Evolutionary conservation across 2,888 invertebrate genomes (phyloP).

Genomic region (Plagodis pulveraria): DNA sequence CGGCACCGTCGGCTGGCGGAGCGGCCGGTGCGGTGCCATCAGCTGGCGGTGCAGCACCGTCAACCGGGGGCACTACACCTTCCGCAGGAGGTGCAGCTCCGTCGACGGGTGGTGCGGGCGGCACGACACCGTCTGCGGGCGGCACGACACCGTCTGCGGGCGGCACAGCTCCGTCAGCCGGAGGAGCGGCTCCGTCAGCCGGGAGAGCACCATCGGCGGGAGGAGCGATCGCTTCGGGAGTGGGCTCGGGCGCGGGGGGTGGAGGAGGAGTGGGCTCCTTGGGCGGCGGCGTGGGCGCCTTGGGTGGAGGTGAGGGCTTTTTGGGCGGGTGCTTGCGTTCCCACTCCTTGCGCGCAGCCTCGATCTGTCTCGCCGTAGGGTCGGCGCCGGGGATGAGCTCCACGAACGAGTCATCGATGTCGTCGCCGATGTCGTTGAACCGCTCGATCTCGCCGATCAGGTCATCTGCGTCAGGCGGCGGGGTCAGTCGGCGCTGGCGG

Average conservation of each 20-base stretch:
- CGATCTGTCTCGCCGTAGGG: slow-evolving; percentile 68
- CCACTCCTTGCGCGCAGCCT: slow-evolving; percentile 59
- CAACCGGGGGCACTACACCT: slow-evolving; percentile 34
- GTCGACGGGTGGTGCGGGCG: slow-evolving; percentile 42
- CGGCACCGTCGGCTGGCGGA: slow-evolving; percentile 55
- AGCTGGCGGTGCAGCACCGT: slow-evolving; percentile 37
- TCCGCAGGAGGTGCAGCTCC: slow-evolving; percentile 46
- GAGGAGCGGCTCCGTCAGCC: slow-evolving; percentile 35
- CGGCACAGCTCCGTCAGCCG: slow-evolving; percentile 43
- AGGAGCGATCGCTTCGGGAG: slow-evolving; percentile 48
- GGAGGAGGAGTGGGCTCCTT: slow-evolving; percentile 51
- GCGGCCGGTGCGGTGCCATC: slow-evolving; percentile 44
- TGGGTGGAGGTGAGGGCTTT: slow-evolving; percentile 48
- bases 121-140: slow-evolving; percentile 32
- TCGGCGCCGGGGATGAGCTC: slow-evolving; percentile 89
- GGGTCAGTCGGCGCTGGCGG: slow-evolving; percentile 46
- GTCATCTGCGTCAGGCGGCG: slow-evolving; percentile 88
- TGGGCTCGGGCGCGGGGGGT: slow-evolving; percentile 39
- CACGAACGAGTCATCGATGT: slow-evolving; percentile 96
- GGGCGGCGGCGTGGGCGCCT: slow-evolving; percentile 44
- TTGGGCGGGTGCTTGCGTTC: slow-evolving; percentile 55
- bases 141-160: slow-evolving; percentile 44
- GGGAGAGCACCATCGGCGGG: slow-evolving; percentile 34
- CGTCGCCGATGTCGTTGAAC: slow-evolving; percentile 96
- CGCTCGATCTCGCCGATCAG: slow-evolving; percentile 95